A percentile compares a stretch with the other conserved stretches of the same genome.
phyloP scores from a whole-genome alignment of 2,797 vertebrate species.

The Adrianichthys oophorus region DNA sequence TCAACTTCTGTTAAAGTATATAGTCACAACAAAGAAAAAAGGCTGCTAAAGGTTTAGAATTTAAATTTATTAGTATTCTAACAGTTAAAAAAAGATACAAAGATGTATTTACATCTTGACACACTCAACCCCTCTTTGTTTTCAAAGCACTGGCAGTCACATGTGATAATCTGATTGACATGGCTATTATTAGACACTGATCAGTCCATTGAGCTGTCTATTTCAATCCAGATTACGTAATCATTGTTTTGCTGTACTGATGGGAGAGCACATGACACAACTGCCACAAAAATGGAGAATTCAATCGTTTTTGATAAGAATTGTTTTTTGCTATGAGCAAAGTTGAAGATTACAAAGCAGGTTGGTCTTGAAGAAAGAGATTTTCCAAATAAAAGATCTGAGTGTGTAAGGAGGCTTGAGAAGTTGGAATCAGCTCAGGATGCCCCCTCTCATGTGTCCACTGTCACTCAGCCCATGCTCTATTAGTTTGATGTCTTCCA shows the following conservation, averaged over 20 bases:
- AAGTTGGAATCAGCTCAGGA: conserved; percentile 83
- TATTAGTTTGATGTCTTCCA: conserved; percentile 96
- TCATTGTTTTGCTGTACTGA: conserved; percentile 20
- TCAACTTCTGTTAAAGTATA: background rate
- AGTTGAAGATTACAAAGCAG: background rate
- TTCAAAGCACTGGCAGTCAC: conserved; percentile 26
- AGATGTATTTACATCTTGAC: conserved; percentile 65
- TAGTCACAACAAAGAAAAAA: background rate
- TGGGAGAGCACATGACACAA: background rate
- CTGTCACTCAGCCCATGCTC: conserved; percentile 92
- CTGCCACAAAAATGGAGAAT: background rate
- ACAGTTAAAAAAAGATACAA: conserved; percentile 61
- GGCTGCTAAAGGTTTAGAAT: background rate
- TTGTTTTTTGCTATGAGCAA: background rate
- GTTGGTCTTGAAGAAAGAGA: background rate
- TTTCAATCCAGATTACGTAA: conserved; percentile 25
- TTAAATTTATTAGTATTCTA: conserved; percentile 58
- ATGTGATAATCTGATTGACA: conserved; percentile 48
- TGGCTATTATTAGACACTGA: conserved; percentile 46
- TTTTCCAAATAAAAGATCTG: conserved; percentile 6
- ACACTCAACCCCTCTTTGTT: conserved; percentile 31
- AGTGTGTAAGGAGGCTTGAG: conserved; percentile 1
- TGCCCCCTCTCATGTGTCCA: conserved; percentile 85
- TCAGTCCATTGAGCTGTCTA: conserved; percentile 28
- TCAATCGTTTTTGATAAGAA: background rate